Evolutionary conservation across 2,113 vertebrate species (phyloP).

Genomic region (Pipa parva): DNA sequence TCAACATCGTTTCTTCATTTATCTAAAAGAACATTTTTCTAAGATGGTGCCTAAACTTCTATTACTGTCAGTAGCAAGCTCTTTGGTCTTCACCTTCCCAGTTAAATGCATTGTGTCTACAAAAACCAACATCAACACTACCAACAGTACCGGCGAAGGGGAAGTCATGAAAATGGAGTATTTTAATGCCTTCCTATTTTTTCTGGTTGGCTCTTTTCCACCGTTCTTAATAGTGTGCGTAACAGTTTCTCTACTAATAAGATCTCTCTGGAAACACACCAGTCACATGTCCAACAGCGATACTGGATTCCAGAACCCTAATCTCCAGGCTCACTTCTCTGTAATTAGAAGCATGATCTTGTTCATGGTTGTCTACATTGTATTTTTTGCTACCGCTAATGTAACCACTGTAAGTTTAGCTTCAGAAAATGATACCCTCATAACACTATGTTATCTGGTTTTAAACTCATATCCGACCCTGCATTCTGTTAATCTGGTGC

Average conservation of each 20-base stretch:
- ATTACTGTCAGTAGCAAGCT: background rate
- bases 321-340: conserved; percentile 19
- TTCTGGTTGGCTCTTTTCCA: accelerated
- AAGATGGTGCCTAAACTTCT: conserved; percentile 11
- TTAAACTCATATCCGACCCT: accelerated
- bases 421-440: accelerated
- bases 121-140: accelerated
- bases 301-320: background rate
- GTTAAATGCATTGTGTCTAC: accelerated
- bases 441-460: accelerated
- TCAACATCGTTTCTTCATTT: conserved; percentile 3
- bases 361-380: conserved; percentile 14
- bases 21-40: conserved; percentile 42
- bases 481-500: conserved; percentile 43
- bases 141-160: accelerated
- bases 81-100: accelerated
- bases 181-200: background rate
- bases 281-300: background rate
- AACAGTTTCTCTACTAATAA: conserved; percentile 36
- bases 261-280: conserved; percentile 47
- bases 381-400: conserved; percentile 1
- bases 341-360: conserved; percentile 42
- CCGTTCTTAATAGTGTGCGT: background rate
- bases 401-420: accelerated
- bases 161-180: accelerated